Evolutionary conservation across 2,888 invertebrate species (phyloP), one percentile per base, ranked within the genome.

Genomic region (Tiliacea aurago): DNA sequence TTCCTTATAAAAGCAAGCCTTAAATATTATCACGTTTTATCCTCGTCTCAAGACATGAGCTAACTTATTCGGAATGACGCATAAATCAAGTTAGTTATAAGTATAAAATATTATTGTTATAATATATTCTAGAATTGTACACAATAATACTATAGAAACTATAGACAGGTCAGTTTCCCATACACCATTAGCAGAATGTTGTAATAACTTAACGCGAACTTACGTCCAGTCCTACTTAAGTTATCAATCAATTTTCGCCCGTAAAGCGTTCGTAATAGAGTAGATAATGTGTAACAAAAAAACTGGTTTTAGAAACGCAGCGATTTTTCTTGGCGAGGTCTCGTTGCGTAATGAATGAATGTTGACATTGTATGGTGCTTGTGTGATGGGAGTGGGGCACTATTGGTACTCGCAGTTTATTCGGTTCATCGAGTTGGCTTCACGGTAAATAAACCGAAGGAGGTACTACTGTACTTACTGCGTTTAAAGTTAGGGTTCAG

Each of bases 271-370:
- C 13, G 64, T 2, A 49, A 85, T 90, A 91, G 85, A 87, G 89
- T 84, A 71, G 62, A 88, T 84, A 64, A 77, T 83, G 63, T 76
- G 78, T 80, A 78, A 63, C 69, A 33, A 72, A 72, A 73, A 58
- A 83, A 84, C 86, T 78, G 73, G 87, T 91, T 92, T 86, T 92
- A 92, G 92, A 92, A 92, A 92, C 90, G 91, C 90, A 90, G 90
- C 86, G 86, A 91, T 93, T 93, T 93, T 93, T 93, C 91, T 91
- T 90, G 85, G 88, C 93, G 94, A 94, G 95, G 95, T 90, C 94
- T 93, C 85, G 86, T 95, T 95, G 94, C 95, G 95, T 94, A 95
- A 95, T 91, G 88, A 94, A 95, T 91, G 88, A 90, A 89, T 95
- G 95, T 95, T 95, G 95, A 95, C 95, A 95, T 93, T 94, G 94